Conservation (phyloP, 2,888 invertebrate species). For the Myopa testacea region DNA sequence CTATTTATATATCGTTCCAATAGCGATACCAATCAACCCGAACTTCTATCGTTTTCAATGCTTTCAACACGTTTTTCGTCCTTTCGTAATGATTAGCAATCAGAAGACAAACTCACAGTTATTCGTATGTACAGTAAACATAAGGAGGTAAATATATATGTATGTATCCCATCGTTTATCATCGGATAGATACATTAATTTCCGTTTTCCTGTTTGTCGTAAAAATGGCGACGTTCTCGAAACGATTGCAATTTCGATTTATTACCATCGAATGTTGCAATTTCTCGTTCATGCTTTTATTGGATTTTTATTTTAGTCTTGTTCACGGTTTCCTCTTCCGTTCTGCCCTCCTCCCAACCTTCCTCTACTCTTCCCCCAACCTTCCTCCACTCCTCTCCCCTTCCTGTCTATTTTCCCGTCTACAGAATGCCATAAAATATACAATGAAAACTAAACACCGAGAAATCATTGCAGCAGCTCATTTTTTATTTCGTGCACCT, state of each 20-base stretch:
- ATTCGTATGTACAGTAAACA: not conserved
- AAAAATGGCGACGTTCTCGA: not conserved
- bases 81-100: no score
- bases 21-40: no score
- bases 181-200: not conserved
- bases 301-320: not conserved
- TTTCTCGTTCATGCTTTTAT: not conserved
- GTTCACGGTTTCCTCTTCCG: not conserved
- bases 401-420: no score
- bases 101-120: no score
- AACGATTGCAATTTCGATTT: not conserved
- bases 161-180: not conserved
- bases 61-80: no score
- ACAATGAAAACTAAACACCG: no score
- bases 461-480: not conserved
- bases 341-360: not conserved
- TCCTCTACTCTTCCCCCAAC: no score
- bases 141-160: not conserved
- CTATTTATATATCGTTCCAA: no score
- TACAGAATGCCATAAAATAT: no score
- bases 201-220: not conserved
- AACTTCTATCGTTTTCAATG: no score
- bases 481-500: constrained; percentile 23
- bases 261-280: not conserved
- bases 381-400: not conserved